These are phyloP conservation scores for Plagodis pulveraria DNA, from an alignment of 2,888 invertebrate genomes.

Conservation along the genomic window DNA sequence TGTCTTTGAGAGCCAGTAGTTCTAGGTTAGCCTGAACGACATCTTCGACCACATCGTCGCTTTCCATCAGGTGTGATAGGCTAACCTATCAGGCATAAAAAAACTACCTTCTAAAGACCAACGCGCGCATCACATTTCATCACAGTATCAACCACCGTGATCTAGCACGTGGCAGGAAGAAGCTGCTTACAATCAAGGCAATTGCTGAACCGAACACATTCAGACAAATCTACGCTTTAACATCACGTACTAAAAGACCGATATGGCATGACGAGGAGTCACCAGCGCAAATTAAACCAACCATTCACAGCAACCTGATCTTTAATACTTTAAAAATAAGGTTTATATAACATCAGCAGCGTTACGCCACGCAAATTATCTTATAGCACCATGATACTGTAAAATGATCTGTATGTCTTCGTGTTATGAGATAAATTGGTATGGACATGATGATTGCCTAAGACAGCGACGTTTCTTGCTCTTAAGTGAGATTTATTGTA, in stretches of 20 bases:
- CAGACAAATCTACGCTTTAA: constrained; percentile 6
- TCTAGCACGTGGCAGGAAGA: constrained; percentile 60
- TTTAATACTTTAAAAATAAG: background rate
- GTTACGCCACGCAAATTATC: constrained; percentile 12
- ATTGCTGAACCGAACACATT: constrained; percentile 3
- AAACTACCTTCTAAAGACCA: background rate
- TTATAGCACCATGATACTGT: background rate
- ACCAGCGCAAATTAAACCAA: constrained; percentile 45
- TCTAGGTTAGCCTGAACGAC: too few relatives aligned
- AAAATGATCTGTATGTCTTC: constrained; percentile 45
- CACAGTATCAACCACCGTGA: background rate
- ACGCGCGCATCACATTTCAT: constrained; percentile 5
- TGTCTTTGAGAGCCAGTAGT: too few relatives aligned
- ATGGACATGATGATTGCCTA: constrained; percentile 14
- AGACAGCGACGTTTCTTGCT: constrained; percentile 35
- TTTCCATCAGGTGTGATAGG: too few relatives aligned
- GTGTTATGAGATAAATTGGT: constrained; percentile 13
- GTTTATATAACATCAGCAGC: constrained; percentile 1
- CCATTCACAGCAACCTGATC: background rate
- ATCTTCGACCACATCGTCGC: too few relatives aligned
- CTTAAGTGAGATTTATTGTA: constrained; percentile 66
- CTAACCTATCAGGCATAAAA: too few relatives aligned
- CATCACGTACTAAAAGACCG: background rate
- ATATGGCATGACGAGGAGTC: constrained; percentile 5
- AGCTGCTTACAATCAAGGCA: constrained; percentile 55